phyloP scores from a whole-genome alignment of 1,140 invertebrate genomes.

The Araneus ventricosus region DNA sequence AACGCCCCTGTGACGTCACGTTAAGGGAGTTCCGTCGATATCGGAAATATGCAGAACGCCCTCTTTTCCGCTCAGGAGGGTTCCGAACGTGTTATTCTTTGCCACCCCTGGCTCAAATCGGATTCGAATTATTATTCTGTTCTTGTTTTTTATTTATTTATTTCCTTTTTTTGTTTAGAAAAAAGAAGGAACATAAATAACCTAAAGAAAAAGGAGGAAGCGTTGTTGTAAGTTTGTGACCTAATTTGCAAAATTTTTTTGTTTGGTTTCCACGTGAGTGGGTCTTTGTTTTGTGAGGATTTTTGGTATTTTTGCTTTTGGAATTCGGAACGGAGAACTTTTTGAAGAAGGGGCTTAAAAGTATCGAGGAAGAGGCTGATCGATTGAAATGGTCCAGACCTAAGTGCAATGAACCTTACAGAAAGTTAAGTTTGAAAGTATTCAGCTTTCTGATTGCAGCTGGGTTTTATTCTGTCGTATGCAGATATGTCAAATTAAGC shows the following conservation, averaged over 20 bases:
- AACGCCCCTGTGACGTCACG: conserved; percentile 45
- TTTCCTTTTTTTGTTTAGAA: conserved; percentile 23
- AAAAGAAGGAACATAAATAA: not conserved
- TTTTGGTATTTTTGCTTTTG: not conserved
- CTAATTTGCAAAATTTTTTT: conserved; percentile 19
- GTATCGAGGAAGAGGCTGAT: not conserved
- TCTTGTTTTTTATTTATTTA: conserved; percentile 9
- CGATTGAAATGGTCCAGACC: not conserved
- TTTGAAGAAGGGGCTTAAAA: not conserved
- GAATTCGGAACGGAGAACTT: not conserved
- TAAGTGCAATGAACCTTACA: not conserved
- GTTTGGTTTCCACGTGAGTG: not conserved
- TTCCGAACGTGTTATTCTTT: conserved; percentile 52
- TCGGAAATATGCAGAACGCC: conserved; percentile 74
- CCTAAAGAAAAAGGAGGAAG: not conserved
- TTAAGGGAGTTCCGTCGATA: conserved; percentile 55
- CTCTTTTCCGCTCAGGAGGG: conserved; percentile 61
- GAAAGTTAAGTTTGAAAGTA: too few species aligned
- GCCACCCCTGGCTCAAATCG: not conserved
- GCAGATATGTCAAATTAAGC: too few species aligned
- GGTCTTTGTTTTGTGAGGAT: not conserved
- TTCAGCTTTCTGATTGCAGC: too few species aligned
- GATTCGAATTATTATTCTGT: conserved; percentile 1
- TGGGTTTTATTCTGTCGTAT: too few species aligned
- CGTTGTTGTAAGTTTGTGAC: conserved; percentile 9